Percentiles rank a stretch among this genome's conserved stretches.
phyloP scores from a whole-genome alignment of 1,140 invertebrate genomes.

The Drosophila nigrodunni region DNA sequence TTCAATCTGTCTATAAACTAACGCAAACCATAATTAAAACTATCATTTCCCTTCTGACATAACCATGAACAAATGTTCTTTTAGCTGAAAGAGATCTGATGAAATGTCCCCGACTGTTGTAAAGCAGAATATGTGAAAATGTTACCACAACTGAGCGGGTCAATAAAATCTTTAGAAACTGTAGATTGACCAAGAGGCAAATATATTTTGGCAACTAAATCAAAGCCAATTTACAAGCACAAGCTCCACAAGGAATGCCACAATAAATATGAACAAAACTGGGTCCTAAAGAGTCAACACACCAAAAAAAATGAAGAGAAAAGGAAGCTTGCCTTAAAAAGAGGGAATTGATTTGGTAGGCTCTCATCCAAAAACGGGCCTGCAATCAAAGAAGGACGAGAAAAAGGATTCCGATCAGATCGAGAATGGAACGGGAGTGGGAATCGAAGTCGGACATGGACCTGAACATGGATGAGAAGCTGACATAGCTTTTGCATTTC shows the following conservation, averaged over 20 bases:
- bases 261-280: conserved; percentile 49
- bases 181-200: conserved; percentile 30
- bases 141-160: conserved; percentile 6
- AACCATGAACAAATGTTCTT: not conserved
- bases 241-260: conserved; percentile 12
- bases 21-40: not conserved
- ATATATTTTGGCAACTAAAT: conserved; percentile 47
- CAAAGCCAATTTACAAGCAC: conserved; percentile 24
- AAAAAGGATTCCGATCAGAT: not conserved
- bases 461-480: conserved; percentile 46
- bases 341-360: conserved; percentile 38
- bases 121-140: conserved; percentile 2
- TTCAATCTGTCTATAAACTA: no score
- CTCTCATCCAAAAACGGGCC: conserved; percentile 35
- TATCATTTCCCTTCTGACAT: not conserved
- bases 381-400: conserved; percentile 48
- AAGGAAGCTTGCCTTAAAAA: not conserved
- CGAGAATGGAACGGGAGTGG: conserved; percentile 1
- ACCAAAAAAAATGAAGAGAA: not conserved
- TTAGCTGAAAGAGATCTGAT: not conserved
- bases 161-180: conserved; percentile 26
- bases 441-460: conserved; percentile 62
- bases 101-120: not conserved
- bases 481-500: conserved; percentile 69
- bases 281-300: not conserved